A percentile compares a stretch with the other conserved stretches of the same genome.
Evolutionary conservation across 2,888 invertebrate genomes (phyloP).

Genomic region (Drosophila tanythrix): DNA sequence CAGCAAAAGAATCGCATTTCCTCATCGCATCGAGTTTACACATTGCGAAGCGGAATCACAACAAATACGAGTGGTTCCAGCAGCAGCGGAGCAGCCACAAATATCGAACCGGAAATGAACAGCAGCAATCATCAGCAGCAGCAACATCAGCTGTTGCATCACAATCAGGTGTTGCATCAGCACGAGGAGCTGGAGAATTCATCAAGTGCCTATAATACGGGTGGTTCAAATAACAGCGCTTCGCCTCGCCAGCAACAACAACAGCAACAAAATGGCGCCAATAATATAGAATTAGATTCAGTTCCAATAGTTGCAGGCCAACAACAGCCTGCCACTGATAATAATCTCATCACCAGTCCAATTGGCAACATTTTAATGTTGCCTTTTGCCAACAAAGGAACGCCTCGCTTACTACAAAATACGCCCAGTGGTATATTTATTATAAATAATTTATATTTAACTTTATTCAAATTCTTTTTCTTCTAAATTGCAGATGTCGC

Average conservation of each 20-base stretch:
- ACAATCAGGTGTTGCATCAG: slow-evolving; percentile 1
- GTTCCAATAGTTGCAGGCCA: not conserved
- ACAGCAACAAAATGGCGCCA: slow-evolving; percentile 22
- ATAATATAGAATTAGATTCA: slow-evolving; percentile 15
- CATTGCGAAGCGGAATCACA: slow-evolving; percentile 69
- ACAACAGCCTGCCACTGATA: slow-evolving; percentile 32
- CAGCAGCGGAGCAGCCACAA: slow-evolving; percentile 60
- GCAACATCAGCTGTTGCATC: not conserved
- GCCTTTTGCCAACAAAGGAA: slow-evolving; percentile 49
- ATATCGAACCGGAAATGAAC: slow-evolving; percentile 42
- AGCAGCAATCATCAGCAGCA: not conserved
- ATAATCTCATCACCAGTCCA: slow-evolving; percentile 43
- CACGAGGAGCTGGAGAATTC: slow-evolving; percentile 87
- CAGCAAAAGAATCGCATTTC: slow-evolving; percentile 36
- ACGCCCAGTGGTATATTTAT: not conserved
- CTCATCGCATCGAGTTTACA: slow-evolving; percentile 55
- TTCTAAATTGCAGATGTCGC: slow-evolving; percentile 26
- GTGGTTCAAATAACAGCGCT: slow-evolving; percentile 89
- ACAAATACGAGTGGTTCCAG: slow-evolving; percentile 76
- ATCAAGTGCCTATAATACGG: slow-evolving; percentile 91
- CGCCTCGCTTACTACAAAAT: slow-evolving; percentile 33
- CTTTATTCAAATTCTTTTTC: not conserved
- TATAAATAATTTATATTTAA: not conserved
- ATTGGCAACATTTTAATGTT: slow-evolving; percentile 50
- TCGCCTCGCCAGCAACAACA: slow-evolving; percentile 79